Evolutionary conservation across 1,140 invertebrate species (phyloP), one percentile per base, ranked within the genome.

Genomic region (Zaprionus kolodkinae): DNA sequence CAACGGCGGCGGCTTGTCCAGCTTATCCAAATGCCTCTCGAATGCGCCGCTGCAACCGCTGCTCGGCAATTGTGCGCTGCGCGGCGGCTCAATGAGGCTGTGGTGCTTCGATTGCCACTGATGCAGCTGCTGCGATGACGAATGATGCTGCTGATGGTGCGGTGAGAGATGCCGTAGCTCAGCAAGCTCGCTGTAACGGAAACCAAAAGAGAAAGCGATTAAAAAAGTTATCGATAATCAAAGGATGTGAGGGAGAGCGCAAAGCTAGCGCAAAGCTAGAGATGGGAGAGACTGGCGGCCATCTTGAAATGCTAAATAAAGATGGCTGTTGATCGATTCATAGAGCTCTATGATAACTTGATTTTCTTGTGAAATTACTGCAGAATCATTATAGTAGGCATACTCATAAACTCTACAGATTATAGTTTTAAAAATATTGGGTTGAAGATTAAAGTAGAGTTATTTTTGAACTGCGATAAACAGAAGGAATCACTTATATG

Each of bases 1-100:
- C 69, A 98, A 93, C 55, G 97, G 97, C 48, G 97, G 97, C 62
- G 97, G 97, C 92, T 95, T 95, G 52, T 93, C 94, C 35, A 78
- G 97, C 92, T 95, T 95, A 59, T 93, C 94, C 54, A 81, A 9
- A 79, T 94, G 81, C 82, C 93, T 76, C 91, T 85, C 81, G 11
- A 82, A 80, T 15, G 70, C 78, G 45, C 67, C 61, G 88, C 33
- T 78, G 57, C 75, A 78, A 60, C 84, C 84, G 1, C 65, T 79
- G 1, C 65, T 81, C 7, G 78, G 74, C 55, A 82, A 56, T 30
- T 73, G 63, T 13, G 64, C 63, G 56, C 64, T 78, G 3, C 74
- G 80, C 13, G 90, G 71, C 5, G 81, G 79, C 13, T 92, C 92
- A 4, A 92, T 91, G 0, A 92, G 59, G 62, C 92, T 93, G 55